Evolutionary conservation across 1,140 invertebrate species (phyloP).

Genomic region (Lordiphosa mommai): DNA sequence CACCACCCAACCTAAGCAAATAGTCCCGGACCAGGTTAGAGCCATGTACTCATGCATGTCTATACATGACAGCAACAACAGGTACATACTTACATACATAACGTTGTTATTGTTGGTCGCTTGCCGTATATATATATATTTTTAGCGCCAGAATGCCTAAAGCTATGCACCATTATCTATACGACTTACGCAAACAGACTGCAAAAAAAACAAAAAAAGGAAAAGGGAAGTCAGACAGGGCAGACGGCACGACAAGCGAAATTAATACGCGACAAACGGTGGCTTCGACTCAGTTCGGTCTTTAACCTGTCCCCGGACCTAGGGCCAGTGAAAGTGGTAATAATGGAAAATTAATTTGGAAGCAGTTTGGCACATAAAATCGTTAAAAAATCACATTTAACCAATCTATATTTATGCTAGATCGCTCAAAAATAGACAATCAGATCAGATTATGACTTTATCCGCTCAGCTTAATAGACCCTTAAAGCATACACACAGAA

Average conservation of each 20-base stretch:
- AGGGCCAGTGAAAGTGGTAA: no score
- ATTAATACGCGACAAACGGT: slow-evolving; percentile 8
- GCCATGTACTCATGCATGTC: neutral
- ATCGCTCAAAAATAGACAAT: no score
- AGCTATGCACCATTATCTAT: slow-evolving; percentile 56
- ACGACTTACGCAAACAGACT: slow-evolving; percentile 36
- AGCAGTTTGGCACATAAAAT: no score
- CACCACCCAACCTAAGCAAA: slow-evolving; percentile 9
- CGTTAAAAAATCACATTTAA: no score
- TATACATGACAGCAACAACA: neutral
- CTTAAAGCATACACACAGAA: no score
- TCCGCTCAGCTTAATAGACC: no score
- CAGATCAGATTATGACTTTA: no score
- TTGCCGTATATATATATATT: slow-evolving; percentile 30
- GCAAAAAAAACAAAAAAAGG: neutral
- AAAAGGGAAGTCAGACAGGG: neutral
- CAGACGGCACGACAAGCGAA: slow-evolving; percentile 3
- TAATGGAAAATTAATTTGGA: no score
- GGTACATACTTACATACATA: slow-evolving; percentile 10
- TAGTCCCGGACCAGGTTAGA: slow-evolving; percentile 1
- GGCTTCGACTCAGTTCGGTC: neutral
- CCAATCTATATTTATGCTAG: no score
- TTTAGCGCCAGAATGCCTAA: slow-evolving; percentile 45
- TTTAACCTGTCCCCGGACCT: neutral
- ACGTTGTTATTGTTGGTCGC: neutral